Percentiles rank a stretch among this genome's conserved stretches.
phyloP scores from a whole-genome alignment of 2,888 invertebrate species.

The Callinectes sapidus region DNA sequence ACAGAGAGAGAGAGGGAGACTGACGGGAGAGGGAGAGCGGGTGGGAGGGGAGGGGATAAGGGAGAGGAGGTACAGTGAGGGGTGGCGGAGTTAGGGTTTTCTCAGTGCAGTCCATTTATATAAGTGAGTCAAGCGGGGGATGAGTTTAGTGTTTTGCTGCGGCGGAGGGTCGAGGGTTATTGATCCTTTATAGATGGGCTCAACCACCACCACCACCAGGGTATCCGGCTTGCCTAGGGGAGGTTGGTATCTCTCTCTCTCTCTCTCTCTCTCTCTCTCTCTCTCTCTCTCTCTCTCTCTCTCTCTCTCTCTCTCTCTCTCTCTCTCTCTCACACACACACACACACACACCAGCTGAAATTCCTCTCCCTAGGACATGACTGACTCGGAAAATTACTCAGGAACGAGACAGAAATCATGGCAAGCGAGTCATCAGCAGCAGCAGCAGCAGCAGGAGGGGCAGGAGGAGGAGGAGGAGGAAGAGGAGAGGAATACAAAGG shows the following conservation, averaged over 20 bases:
- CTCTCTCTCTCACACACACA: too few species aligned
- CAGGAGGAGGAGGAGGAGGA: slow-evolving; percentile 14
- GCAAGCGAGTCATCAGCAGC: neutral
- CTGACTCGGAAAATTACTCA: neutral
- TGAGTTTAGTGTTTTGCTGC: neutral
- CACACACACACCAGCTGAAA: neutral
- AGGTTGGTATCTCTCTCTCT: neutral
- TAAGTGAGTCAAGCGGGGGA: neutral
- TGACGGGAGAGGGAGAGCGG: neutral
- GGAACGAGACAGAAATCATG: neutral
- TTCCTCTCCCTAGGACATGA: neutral
- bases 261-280: slow-evolving; percentile 15
- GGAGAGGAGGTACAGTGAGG: neutral
- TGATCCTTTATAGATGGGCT: neutral
- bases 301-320: slow-evolving; percentile 10
- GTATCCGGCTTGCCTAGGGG: neutral
- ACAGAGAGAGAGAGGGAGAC: neutral
- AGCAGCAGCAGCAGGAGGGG: neutral
- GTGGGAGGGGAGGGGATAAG: neutral
- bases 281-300: slow-evolving; percentile 6
- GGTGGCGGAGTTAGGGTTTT: neutral
- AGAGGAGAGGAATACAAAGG: neutral
- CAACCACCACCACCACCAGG: too few species aligned
- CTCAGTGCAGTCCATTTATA: neutral
- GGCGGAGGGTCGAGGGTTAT: neutral